phyloP scores from a whole-genome alignment of 2,113 vertebrate species.

The Thalassarche chlororhynchos region DNA sequence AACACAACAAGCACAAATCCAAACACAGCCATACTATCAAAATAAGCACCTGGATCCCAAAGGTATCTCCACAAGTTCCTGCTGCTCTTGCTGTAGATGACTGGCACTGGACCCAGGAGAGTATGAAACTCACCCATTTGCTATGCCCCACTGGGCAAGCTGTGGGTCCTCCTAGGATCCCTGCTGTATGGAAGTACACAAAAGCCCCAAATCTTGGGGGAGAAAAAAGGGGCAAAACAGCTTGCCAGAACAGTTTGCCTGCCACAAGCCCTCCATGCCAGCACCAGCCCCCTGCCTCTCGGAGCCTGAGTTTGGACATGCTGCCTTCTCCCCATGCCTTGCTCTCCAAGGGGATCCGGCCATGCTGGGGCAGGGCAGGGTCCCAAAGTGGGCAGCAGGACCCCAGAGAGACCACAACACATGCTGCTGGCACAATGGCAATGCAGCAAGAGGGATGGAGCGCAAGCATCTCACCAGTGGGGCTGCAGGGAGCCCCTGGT shows the following conservation, averaged over 20 bases:
- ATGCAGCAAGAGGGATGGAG: neutral
- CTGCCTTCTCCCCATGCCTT: too few species aligned
- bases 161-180: neutral
- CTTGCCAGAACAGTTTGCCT: neutral
- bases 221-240: neutral
- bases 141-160: neutral
- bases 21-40: neutral
- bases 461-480: neutral
- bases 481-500: neutral
- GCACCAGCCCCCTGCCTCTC: neutral
- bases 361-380: neutral
- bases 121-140: neutral
- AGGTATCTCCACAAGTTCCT: neutral
- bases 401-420: neutral
- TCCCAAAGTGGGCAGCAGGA: neutral
- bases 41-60: neutral
- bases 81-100: neutral
- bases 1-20: neutral
- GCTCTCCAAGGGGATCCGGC: neutral
- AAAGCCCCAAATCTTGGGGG: neutral
- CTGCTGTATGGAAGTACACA: neutral
- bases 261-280: neutral
- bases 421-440: too few species aligned
- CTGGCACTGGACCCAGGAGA: neutral
- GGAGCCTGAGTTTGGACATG: accelerated